phyloP scores from a whole-genome alignment of 2,888 invertebrate genomes.

The Heliconius hortense region DNA sequence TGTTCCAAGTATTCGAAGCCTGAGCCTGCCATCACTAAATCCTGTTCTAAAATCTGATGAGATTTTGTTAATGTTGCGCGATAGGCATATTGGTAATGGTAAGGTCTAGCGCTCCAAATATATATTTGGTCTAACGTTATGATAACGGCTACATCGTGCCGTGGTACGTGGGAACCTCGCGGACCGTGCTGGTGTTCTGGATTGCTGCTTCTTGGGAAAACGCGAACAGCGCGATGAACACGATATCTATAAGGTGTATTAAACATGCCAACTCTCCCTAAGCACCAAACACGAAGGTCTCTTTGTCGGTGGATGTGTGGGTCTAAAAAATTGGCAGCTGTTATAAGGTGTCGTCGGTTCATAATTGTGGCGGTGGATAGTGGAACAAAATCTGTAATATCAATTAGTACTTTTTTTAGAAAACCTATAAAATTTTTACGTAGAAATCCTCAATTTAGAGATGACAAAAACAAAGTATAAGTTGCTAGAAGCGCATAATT shows the following conservation, averaged over 20 bases:
- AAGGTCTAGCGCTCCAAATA: constrained; percentile 38
- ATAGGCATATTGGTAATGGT: constrained; percentile 47
- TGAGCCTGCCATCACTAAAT: constrained; percentile 52
- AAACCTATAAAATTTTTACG: not conserved
- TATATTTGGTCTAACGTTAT: constrained; percentile 55
- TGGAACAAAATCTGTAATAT: constrained; percentile 52
- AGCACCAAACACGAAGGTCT: constrained; percentile 58
- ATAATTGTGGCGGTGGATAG: constrained; percentile 53
- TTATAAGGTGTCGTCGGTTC: constrained; percentile 53
- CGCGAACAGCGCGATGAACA: constrained; percentile 53
- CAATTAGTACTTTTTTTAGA: not conserved
- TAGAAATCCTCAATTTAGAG: no score
- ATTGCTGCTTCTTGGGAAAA: constrained; percentile 55
- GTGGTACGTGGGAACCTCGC: constrained; percentile 53
- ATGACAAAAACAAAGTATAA: no score
- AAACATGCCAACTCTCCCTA: constrained; percentile 51
- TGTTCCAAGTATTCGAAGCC: constrained; percentile 55
- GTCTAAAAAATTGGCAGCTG: constrained; percentile 55
- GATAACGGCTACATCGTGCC: constrained; percentile 57
- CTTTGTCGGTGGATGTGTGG: constrained; percentile 49
- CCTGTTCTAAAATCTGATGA: not conserved
- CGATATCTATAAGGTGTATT: constrained; percentile 58
- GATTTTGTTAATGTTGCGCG: constrained; percentile 38
- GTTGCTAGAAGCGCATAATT: no score
- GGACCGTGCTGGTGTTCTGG: constrained; percentile 64